These are phyloP conservation scores for Channa striata DNA, from an alignment of 2,797 vertebrate genomes.

Conservation along the genomic window DNA sequence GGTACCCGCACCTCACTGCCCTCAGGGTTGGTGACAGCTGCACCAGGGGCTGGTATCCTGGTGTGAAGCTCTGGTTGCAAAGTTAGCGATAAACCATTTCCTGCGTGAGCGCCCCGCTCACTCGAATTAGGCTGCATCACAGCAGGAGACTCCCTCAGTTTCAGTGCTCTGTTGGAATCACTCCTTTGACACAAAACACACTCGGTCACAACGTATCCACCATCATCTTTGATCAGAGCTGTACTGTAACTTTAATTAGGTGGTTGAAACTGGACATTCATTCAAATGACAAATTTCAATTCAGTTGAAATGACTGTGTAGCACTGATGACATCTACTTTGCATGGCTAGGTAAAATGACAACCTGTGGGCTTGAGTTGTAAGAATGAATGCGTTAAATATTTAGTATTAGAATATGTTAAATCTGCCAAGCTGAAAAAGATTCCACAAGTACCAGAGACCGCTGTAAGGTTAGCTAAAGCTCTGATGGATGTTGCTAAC, in stretches of 20 bases:
- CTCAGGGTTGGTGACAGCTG: slow-evolving; percentile 59
- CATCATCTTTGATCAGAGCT: not conserved
- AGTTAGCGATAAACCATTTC: slow-evolving; percentile 75
- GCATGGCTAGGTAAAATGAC: no score
- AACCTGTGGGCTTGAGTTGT: not conserved
- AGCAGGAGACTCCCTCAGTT: slow-evolving; percentile 76
- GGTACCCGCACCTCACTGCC: slow-evolving; percentile 85
- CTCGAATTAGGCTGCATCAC: slow-evolving; percentile 88
- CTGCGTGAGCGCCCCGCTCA: slow-evolving; percentile 77
- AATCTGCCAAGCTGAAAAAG: not conserved
- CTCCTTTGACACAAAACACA: slow-evolving; percentile 70
- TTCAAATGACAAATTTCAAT: no score
- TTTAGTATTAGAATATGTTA: not conserved
- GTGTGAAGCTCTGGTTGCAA: slow-evolving; percentile 79
- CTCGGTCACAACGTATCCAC: not conserved
- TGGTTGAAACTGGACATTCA: not conserved
- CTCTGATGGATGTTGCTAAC: slow-evolving; percentile 8
- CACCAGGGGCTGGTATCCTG: slow-evolving; percentile 66
- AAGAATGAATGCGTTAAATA: not conserved
- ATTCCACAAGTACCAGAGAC: not conserved
- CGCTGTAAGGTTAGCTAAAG: not conserved
- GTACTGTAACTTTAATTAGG: not conserved
- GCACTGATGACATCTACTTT: not conserved
- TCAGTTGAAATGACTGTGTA: no score
- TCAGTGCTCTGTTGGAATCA: slow-evolving; percentile 80